Evolutionary conservation across 1,140 invertebrate species (phyloP).

Genomic region (Samia ricini): DNA sequence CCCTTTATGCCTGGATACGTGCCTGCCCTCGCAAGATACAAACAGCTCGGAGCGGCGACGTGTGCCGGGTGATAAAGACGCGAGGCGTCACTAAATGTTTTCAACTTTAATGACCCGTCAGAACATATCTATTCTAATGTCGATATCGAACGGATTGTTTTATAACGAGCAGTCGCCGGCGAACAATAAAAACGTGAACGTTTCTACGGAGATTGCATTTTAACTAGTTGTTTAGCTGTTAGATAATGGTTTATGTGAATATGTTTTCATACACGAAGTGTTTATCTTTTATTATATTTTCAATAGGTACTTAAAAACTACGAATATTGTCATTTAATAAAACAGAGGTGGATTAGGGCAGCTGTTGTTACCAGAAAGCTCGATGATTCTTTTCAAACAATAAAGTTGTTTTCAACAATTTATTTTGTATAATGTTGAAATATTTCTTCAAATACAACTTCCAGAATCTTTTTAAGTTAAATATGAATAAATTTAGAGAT

Average conservation of each 20-base stretch:
- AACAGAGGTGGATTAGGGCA: too few relatives aligned
- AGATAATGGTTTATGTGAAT: neutral
- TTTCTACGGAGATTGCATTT: neutral
- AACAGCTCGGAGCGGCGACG: neutral
- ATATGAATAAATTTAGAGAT: too few relatives aligned
- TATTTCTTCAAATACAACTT: too few relatives aligned
- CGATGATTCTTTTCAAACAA: too few relatives aligned
- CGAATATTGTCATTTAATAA: too few relatives aligned
- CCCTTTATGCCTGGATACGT: neutral
- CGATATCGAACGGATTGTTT: slow-evolving; percentile 1
- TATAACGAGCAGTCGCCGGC: neutral
- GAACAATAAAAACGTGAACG: neutral
- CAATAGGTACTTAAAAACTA: too few relatives aligned
- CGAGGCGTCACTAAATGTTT: neutral
- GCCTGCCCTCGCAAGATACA: neutral
- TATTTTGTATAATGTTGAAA: too few relatives aligned
- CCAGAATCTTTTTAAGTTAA: too few relatives aligned
- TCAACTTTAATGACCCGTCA: slow-evolving; percentile 2
- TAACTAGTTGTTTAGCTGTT: neutral
- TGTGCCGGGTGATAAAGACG: neutral
- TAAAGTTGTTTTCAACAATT: too few relatives aligned
- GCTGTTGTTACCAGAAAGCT: too few relatives aligned
- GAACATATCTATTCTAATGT: slow-evolving; percentile 2
- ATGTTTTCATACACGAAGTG: too few relatives aligned
- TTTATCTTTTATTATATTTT: too few relatives aligned